phyloP scores from a whole-genome alignment of 2,113 vertebrate genomes.

The Datnioides undecimradiatus region DNA sequence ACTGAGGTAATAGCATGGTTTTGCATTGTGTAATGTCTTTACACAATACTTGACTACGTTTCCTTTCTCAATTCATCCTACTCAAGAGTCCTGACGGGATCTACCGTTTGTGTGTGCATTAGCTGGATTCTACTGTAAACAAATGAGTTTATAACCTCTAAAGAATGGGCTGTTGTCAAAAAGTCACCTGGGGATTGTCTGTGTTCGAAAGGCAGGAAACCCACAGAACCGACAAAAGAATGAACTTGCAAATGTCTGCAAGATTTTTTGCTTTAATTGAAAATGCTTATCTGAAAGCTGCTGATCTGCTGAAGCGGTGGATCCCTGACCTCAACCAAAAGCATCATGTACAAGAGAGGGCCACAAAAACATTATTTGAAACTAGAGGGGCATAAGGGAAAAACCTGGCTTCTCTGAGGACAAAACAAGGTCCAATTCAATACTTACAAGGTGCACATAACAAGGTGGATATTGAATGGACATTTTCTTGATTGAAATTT shows the following conservation, averaged over 20 bases:
- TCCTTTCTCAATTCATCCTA: not conserved
- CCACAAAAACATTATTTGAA: not conserved
- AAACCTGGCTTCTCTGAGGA: conserved; percentile 4
- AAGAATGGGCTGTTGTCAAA: not conserved
- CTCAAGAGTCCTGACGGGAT: not conserved
- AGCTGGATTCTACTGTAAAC: conserved; percentile 1
- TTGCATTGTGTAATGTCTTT: not conserved
- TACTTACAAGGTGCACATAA: not conserved
- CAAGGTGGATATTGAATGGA: conserved; percentile 24
- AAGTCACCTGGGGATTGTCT: not conserved
- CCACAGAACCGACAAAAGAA: not conserved
- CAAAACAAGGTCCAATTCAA: conserved; percentile 13
- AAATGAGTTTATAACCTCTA: not conserved
- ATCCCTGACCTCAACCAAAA: not conserved
- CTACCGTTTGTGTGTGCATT: not conserved
- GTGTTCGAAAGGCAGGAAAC: not conserved
- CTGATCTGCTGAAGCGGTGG: not conserved
- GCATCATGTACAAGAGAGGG: not conserved
- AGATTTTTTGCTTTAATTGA: not conserved
- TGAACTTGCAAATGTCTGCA: not conserved
- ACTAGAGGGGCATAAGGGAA: not conserved
- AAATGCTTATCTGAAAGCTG: not conserved
- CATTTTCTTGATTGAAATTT: conserved; percentile 39
- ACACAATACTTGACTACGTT: not conserved
- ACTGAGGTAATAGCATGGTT: not conserved